Conservation (phyloP, 2,888 invertebrate species). For the Achlya flavicornis region DNA sequence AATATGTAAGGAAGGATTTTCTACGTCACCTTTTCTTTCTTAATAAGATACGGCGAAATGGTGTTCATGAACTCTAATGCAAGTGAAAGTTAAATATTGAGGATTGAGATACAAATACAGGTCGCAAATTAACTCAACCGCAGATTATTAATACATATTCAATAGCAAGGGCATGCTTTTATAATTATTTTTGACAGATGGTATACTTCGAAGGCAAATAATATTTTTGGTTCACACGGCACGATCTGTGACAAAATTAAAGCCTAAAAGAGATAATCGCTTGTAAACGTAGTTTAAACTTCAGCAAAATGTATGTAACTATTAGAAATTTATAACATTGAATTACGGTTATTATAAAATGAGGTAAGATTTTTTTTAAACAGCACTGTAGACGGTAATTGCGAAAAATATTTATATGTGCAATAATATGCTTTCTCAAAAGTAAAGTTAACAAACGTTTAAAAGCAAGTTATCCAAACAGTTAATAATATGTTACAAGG, state of each 20-base stretch:
- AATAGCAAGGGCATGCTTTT: neutral
- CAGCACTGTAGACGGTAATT: no score
- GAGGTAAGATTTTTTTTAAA: no score
- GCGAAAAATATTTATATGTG: neutral
- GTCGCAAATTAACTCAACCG: no score
- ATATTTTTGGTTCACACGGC: conserved; percentile 38
- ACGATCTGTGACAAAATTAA: conserved; percentile 2
- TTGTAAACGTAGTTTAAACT: neutral
- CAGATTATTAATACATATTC: neutral
- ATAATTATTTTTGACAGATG: neutral
- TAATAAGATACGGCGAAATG: no score
- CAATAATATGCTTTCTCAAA: neutral
- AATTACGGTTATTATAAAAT: no score
- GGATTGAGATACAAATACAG: no score
- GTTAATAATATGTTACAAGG: neutral
- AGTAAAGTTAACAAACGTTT: neutral
- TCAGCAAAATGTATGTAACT: neutral
- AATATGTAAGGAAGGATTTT: no score
- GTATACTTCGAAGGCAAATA: conserved; percentile 16
- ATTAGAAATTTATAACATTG: no score
- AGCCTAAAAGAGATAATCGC: neutral
- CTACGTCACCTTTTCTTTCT: no score
- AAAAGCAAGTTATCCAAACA: neutral
- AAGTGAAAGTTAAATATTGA: no score
- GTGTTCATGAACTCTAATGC: no score